Evolutionary conservation across 2,113 vertebrate species (phyloP), one percentile per base, ranked within the genome.

Genomic region (Collichthys lucidus): DNA sequence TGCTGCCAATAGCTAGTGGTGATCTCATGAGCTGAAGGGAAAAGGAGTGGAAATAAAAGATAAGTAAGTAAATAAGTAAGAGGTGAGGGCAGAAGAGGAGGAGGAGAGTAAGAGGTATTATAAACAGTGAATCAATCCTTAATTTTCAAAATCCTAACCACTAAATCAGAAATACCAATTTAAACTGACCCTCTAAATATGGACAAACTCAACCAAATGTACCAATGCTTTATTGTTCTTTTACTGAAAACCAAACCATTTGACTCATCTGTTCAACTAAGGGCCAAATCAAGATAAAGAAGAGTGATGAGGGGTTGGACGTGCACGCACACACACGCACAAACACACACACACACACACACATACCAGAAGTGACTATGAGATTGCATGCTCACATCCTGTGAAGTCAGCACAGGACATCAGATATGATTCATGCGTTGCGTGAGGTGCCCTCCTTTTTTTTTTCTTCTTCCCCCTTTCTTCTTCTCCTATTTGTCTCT

Each of bases 371-470:
- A 64, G 52, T 50, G 20, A 68, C 55, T 44, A 42, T 17, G n/a
- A 60, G 26, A 31, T 14, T 67, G 52, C 75, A 60, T 6, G 3
- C 63, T 72, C 71, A 67, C 83, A 75, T 88, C 74, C 79, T 84
- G 69, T 77, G 40, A 44, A 74, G 64, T 81, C 79, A 79, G n/a
- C 82, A 78, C 47, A 65, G 69, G 17, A 83, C 71, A 77, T 83
- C 64, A 79, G 72, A 86, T 63, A 67, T 84, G 73, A 90, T 82
- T 86, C 67, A 85, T 49, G 60, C 40, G 50, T 29, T 57, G n/a
- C 53, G 12, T 29, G 49, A 40, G 12, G n/a, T 40, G 55, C 61
- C 62, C 42, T 42, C 19, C 46, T 49, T 12, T 52, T 29, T 12
- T n/a, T 59, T 2, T 26, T 40, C 40, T 50, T 31, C 44, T 35